Evolutionary conservation across 2,113 vertebrate genomes (phyloP).

Genomic region (Oplegnathus fasciatus): DNA sequence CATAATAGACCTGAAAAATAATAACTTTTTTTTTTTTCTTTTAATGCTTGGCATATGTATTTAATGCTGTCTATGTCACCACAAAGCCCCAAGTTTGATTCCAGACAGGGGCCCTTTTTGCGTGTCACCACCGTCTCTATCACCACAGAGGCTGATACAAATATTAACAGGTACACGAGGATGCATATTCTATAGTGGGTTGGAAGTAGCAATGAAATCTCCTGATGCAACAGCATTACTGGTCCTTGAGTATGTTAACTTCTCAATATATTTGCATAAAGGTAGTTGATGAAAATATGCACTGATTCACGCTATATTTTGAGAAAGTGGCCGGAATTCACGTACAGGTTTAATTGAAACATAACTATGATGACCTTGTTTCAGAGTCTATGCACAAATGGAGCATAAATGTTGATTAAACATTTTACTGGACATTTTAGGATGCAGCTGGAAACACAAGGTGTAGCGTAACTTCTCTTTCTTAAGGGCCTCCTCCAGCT

Average conservation of each 20-base stretch:
- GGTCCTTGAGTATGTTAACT: background rate
- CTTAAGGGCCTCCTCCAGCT: background rate
- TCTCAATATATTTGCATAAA: background rate
- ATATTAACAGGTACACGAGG: background rate
- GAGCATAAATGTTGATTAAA: background rate
- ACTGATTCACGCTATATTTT: background rate
- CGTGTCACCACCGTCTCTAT: background rate
- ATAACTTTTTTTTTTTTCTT: too few relatives aligned
- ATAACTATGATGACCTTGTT: background rate
- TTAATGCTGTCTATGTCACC: background rate
- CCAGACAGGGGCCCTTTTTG: background rate
- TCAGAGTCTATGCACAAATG: background rate
- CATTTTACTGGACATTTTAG: background rate
- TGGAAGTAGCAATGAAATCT: background rate
- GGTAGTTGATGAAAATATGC: background rate
- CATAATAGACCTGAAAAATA: too few relatives aligned
- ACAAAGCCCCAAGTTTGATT: background rate
- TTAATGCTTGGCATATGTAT: background rate
- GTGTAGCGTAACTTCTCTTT: background rate
- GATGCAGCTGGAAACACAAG: background rate
- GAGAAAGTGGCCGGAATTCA: background rate
- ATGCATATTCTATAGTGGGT: background rate
- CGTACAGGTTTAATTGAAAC: background rate
- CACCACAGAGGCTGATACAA: conserved; percentile 1
- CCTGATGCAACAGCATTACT: background rate